A percentile compares a stretch with the other conserved stretches of the same genome.
Conservation (phyloP, 2,888 invertebrate species). For the Nephrotoma guestfalica region DNA sequence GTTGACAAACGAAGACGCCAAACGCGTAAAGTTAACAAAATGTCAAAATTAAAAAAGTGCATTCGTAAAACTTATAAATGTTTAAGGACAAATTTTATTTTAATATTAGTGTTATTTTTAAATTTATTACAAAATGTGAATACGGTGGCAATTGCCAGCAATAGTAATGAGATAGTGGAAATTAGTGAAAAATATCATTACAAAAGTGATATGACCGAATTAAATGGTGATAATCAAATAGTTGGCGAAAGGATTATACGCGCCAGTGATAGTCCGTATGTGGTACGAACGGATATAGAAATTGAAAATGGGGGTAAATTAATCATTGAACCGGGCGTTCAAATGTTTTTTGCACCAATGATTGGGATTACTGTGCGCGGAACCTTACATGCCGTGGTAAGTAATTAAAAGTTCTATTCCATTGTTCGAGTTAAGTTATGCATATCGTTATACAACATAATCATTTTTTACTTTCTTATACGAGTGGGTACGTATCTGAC, state of each 20-base stretch:
- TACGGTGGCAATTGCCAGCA: neutral
- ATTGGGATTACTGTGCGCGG: conserved; percentile 89
- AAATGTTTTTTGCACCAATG: conserved; percentile 78
- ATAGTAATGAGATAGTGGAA: neutral
- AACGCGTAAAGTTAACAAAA: neutral
- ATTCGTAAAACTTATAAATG: neutral
- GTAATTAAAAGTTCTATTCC: conserved; percentile 21
- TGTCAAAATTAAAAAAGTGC: conserved; percentile 5
- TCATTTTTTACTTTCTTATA: neutral
- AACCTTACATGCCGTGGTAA: conserved; percentile 76
- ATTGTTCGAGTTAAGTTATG: neutral
- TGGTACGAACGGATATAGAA: conserved; percentile 63
- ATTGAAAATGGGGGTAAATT: conserved; percentile 66
- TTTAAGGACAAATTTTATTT: neutral
- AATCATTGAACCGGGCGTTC: conserved; percentile 79
- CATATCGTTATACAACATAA: neutral
- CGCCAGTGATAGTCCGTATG: conserved; percentile 50
- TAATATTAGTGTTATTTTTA: neutral
- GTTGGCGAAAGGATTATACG: conserved; percentile 26
- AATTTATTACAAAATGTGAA: conserved; percentile 3
- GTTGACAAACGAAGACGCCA: neutral
- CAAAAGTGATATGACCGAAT: conserved; percentile 18
- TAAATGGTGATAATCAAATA: conserved; percentile 25
- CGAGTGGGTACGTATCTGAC: neutral
- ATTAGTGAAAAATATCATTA: neutral